Base-by-base conservation (phyloP, 2,888 invertebrate species). In the Drosophila robusta region DNA sequence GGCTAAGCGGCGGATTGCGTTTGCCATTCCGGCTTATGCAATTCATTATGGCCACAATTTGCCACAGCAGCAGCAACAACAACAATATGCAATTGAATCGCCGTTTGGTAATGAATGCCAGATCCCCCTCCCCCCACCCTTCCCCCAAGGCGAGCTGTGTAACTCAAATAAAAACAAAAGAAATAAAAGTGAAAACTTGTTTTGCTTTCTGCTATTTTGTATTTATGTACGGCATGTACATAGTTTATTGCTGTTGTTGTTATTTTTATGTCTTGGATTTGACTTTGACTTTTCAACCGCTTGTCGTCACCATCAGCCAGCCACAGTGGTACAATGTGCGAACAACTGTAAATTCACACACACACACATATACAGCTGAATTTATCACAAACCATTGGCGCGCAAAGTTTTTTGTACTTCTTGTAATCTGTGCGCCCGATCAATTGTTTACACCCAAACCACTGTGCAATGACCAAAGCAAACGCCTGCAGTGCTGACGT, bases 251-350 rank as follows among this genome's bases (percentile, higher is more conserved):
- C 61, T 61, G 54, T 57, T 63, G 50, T 68, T 62, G 29, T 29
- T 29, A 9, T 36, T 68, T 55, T 65, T 66, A 62, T 69, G 65
- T 88, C 80, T 83, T 89, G 81, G 63, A 78, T 76, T 87, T 86
- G 85, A 86, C 85, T 89, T 86, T 86, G 85, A 86, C 85, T 89
- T 87, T 86, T 86, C 87, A 89, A 86, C 85, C 75, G 87, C 64
- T 71, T 67, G 77, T 81, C 86, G 75, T 72, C 73, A 69, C 70
- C 79, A 49, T 39, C 63, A 52, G 39, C 24, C 54, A 60, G 22
- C 18, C 46, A 56, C 83, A 63, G 54, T 78, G 69, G 51, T 55
- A 32, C 64, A 44, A 52, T 11, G 22, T 46, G 16, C 38, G 41
- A 49, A 50, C 32, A 61, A 47, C 32, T 22, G 14, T 55, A 57